These are phyloP conservation scores for Calosoma granatense DNA, from an alignment of 1,140 invertebrate genomes.

Conservation along the genomic window DNA sequence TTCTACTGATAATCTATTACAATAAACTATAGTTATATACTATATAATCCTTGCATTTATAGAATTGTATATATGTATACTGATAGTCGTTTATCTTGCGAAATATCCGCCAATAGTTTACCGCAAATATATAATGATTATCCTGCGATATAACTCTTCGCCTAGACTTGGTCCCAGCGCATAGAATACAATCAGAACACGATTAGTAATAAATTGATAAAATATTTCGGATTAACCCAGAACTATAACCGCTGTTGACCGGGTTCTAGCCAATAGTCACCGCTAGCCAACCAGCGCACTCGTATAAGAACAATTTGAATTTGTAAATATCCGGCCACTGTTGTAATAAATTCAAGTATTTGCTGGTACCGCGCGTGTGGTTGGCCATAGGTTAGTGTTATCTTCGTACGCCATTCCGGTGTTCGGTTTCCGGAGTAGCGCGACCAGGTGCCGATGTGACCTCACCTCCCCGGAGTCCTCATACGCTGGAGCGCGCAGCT, in stretches of 20 bases:
- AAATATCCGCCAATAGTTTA: no score
- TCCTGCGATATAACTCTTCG: no score
- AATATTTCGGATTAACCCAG: neutral
- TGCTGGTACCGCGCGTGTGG: neutral
- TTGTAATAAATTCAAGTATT: constrained; percentile 4
- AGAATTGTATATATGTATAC: no score
- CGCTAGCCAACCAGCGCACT: no score
- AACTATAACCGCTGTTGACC: neutral
- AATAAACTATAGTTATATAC: no score
- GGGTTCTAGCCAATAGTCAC: neutral
- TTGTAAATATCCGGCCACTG: no score
- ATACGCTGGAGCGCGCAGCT: neutral
- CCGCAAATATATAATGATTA: no score
- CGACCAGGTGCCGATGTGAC: neutral
- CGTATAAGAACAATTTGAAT: constrained; percentile 5
- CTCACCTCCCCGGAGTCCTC: neutral
- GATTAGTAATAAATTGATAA: neutral
- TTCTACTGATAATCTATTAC: no score
- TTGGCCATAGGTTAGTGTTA: constrained; percentile 1
- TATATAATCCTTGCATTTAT: no score
- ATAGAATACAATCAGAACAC: no score
- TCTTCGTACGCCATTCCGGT: neutral
- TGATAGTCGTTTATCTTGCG: no score
- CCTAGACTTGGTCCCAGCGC: no score
- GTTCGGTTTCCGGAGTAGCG: neutral